These are phyloP conservation scores for Pheosia tremula DNA, from an alignment of 2,888 invertebrate species.

Conservation along the genomic window DNA sequence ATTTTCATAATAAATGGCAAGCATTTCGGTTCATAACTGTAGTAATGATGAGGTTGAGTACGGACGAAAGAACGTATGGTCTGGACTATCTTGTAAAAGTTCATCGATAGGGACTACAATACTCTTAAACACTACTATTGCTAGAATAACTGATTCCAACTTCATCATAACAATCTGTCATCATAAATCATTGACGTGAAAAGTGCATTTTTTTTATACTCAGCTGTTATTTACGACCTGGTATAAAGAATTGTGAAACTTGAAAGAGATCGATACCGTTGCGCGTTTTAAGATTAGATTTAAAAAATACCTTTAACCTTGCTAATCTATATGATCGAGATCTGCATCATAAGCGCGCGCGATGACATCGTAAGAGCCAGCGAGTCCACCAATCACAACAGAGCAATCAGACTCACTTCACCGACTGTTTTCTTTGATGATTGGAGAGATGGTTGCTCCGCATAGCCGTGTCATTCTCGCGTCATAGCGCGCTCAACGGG, in stretches of 20 bases:
- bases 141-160: too few relatives aligned
- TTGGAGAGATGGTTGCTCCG: conserved; percentile 56
- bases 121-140: too few relatives aligned
- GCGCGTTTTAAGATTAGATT: neutral
- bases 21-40: too few relatives aligned
- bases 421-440: conserved; percentile 73
- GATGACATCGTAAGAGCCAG: conserved; percentile 55
- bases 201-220: neutral
- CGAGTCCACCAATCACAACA: conserved; percentile 55
- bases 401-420: conserved; percentile 69
- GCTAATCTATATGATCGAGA: conserved; percentile 55
- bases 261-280: neutral
- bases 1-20: too few relatives aligned
- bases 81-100: too few relatives aligned
- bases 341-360: conserved; percentile 39
- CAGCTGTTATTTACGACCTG: neutral
- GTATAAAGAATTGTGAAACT: neutral
- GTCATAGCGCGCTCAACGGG: conserved; percentile 34
- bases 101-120: too few relatives aligned
- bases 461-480: conserved; percentile 53
- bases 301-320: conserved; percentile 46
- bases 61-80: too few relatives aligned
- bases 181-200: neutral
- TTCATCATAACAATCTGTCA: too few relatives aligned
- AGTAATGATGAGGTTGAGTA: too few relatives aligned